Evolutionary conservation across 2,113 vertebrate species (phyloP).

Genomic region (Arothron firmamentum): DNA sequence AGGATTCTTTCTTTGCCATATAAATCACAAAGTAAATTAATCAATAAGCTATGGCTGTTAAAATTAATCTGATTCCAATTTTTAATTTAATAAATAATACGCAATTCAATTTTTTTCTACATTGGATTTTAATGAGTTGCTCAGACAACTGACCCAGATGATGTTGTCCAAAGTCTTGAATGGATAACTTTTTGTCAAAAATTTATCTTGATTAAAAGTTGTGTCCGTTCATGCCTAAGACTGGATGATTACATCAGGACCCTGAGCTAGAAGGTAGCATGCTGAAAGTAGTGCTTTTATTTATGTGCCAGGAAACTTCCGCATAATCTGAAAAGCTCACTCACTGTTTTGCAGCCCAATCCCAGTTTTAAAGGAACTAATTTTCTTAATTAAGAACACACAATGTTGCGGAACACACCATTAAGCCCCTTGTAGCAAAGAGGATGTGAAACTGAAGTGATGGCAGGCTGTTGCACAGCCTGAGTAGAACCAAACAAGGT

Average conservation of each 20-base stretch:
- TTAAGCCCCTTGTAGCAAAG: slow-evolving; percentile 55
- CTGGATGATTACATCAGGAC: slow-evolving; percentile 59
- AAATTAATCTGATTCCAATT: too few relatives aligned
- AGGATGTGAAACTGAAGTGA: too few relatives aligned
- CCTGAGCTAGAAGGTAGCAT: slow-evolving; percentile 53
- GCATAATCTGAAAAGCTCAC: slow-evolving; percentile 57
- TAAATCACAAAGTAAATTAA: too few relatives aligned
- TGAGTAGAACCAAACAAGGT: neutral
- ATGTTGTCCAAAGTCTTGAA: neutral
- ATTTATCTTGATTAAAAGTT: neutral
- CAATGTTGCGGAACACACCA: slow-evolving; percentile 70
- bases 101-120: too few relatives aligned
- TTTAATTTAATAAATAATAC: too few relatives aligned
- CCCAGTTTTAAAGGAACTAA: too few relatives aligned
- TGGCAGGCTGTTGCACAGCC: slow-evolving; percentile 40
- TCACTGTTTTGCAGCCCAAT: too few relatives aligned
- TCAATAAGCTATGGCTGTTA: too few relatives aligned
- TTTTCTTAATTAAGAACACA: slow-evolving; percentile 67
- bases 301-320: slow-evolving; percentile 73
- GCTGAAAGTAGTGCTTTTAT: slow-evolving; percentile 68
- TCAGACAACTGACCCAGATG: neutral
- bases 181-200: neutral
- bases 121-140: slow-evolving; percentile 11
- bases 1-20: slow-evolving; percentile 64
- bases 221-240: slow-evolving; percentile 27